Evolutionary conservation across 2,888 invertebrate genomes (phyloP), one percentile per base, ranked within the genome.

Genomic region (Microplitis deprimator): DNA sequence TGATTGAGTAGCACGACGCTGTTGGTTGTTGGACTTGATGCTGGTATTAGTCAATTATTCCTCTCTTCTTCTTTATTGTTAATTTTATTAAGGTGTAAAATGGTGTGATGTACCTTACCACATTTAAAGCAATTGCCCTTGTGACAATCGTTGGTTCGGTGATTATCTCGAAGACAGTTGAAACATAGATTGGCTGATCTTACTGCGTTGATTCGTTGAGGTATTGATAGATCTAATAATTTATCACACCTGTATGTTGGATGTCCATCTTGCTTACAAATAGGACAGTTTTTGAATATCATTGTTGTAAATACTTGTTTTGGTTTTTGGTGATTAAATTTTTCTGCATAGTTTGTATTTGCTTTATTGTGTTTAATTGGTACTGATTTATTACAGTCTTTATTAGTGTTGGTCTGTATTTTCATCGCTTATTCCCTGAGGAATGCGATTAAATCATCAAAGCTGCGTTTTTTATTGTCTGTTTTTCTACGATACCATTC

Each of bases 101-200:
- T 6, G 4, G 40, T 62, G 17, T 64, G 40, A 60, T 73, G 73
- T 6, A 16, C 17, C 16, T 73, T 73, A 6, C 65, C 65, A 65
- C 73, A 64, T 40, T 73, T 73, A 8, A 39, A 65, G 1, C n/a
- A 73, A 39, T 65, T 64, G 4, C 64, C 20, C n/a, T 39, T 38
- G 29, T 38, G 16, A 16, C 72, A 72, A 16, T 72, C 38, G 7
- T n/a, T 72, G 13, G 72, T 72, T n/a, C 20, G 40, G 1, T 72
- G 72, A 72, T 72, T 62, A n/a, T 13, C 4, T 8, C 72, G 60
- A 29, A 29, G 29, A 29, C 29, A 72, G 17, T 73, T 73, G 62
- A 73, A 8, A 10, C 73, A 73, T 3, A 73, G 50, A 16, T 40
- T 64, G 2, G 41, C 64, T 10, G 13, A 17, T 65, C 17, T 73